Evolutionary conservation across 1,140 invertebrate species (phyloP), one percentile per base, ranked within the genome.

Genomic region (Helicoverpa armigera): DNA sequence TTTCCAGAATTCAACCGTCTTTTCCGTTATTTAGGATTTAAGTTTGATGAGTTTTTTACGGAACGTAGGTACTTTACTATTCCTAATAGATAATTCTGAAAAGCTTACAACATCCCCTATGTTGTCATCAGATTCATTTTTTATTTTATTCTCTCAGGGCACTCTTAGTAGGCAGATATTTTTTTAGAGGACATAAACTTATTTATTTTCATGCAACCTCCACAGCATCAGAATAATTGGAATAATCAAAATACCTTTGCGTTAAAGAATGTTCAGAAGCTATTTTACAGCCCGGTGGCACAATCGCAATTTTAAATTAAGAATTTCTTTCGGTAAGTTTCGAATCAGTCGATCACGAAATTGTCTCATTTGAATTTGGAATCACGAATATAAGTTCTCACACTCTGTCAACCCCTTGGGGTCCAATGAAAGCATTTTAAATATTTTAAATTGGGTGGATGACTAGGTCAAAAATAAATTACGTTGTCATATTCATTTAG

Each of bases 361-460:
- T 13, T 77, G 43, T 60, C 53, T 77, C 74, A 88, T 90, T 90
- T 90, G 70, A 86, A 90, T 90, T 83, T 86, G 23, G 83, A 83
- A 83, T 79, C 88, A 89, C 89, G 88, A 83, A 53, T 82, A 54
- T 80, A 80, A 80, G 76, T 87, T 91, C 88, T 82, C 86, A 91
- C 87, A 84, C 74, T 86, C 60, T 87, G 87, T 89, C 85, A 85
- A 78, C 76, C 48, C 82, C 82, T 75, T 56, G 23, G 82, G 82
- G 69, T 56, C 83, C 53, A 80, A 60, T 12, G 16, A 51, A 70
- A 11, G n/a, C 51, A 63, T 63, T 76, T 76, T 51, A 51, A 76
- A 76, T 76, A 76, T 76, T 76, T 60, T 50, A 63, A 63, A 31
- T n/a, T n/a, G n/a, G n/a, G n/a, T n/a, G n/a, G n/a, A n/a, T n/a